Conservation (phyloP, 2,888 invertebrate genomes). For the Ectemnius continuus region DNA sequence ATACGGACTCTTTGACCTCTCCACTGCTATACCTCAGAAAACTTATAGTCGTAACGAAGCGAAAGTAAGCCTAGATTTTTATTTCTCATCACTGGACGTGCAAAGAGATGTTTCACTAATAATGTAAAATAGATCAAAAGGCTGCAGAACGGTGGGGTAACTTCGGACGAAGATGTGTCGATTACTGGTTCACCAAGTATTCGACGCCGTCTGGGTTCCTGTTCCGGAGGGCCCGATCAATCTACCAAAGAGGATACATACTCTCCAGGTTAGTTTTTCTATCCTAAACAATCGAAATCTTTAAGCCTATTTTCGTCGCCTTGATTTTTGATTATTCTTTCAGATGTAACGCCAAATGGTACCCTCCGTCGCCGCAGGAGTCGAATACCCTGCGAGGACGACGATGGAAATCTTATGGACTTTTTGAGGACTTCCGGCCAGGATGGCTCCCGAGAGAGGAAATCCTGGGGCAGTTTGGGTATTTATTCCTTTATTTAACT, state of each 20-base stretch:
- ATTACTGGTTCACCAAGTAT: constrained; percentile 84
- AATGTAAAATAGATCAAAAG: constrained; percentile 72
- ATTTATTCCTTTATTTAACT: constrained; percentile 32
- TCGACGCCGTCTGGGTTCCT: constrained; percentile 84
- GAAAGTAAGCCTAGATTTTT: constrained; percentile 66
- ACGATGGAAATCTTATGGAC: constrained; percentile 92
- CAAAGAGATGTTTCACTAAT: not conserved
- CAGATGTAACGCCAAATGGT: constrained; percentile 93
- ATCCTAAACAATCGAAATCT: not conserved
- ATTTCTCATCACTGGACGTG: not conserved
- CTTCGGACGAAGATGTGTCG: constrained; percentile 83
- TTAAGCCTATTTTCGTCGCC: not conserved
- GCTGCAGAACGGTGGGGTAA: constrained; percentile 79
- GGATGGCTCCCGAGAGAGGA: constrained; percentile 86
- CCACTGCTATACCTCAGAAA: constrained; percentile 82
- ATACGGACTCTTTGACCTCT: constrained; percentile 87
- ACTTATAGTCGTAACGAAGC: constrained; percentile 74
- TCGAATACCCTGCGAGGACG: constrained; percentile 89
- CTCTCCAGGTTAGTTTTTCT: constrained; percentile 78
- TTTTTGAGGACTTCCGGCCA: constrained; percentile 89
- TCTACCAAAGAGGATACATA: constrained; percentile 79
- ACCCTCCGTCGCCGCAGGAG: constrained; percentile 90
- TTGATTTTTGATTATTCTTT: constrained; percentile 10
- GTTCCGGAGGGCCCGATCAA: constrained; percentile 75
- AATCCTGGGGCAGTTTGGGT: constrained; percentile 92